Evolutionary conservation across 2,888 invertebrate species (phyloP), one percentile per base, ranked within the genome.

Genomic region (Temnothorax unifasciatus): DNA sequence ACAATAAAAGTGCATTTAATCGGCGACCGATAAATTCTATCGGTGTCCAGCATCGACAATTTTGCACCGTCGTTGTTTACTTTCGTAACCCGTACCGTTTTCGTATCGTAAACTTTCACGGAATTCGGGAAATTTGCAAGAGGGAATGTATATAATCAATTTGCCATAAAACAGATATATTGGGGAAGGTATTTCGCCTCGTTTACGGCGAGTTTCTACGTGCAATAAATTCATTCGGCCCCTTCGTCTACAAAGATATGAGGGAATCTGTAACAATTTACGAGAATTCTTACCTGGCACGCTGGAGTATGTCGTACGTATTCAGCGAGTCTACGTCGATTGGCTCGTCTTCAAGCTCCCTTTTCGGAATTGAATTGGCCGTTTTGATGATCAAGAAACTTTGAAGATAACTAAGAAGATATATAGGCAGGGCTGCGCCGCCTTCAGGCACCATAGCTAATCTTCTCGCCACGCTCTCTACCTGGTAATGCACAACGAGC

Each of bases 351-450:
- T 97, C 96, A 57, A 98, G 95, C 93, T 98, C 98, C 38, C 96
- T 96, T 83, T 96, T 95, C 0, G 98, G 97, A 89, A 98, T 97
- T 82, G 97, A 96, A 91, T 96, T 96, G 83, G 96, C 95, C 25
- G 96, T 96, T 84, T 96, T 96, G 91, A 98, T 96, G 63, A 98
- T 96, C 83, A 99, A 95, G 88, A 98, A 95, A n/a, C 98, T 98
- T 95, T 99, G 99, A 59, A 99, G 93, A 95, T 97, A 99, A 2
- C 99, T 99, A 18, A 99, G 95, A 90, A 99, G 95, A 95, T 98
- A 98, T 13, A 97, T 95, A 0, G 97, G 97, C 74, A 99, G 95
- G 0, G 97, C 96, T n/a, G 97, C 98, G n/a, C 99, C 99, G 21
- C 97, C 96, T 83, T 97, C 98, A 0, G 98, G 98, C 1, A 99